Percentiles rank a stretch among this genome's conserved stretches.
Evolutionary conservation across 2,888 invertebrate genomes (phyloP).

Genomic region (Drosophila gaucha): DNA sequence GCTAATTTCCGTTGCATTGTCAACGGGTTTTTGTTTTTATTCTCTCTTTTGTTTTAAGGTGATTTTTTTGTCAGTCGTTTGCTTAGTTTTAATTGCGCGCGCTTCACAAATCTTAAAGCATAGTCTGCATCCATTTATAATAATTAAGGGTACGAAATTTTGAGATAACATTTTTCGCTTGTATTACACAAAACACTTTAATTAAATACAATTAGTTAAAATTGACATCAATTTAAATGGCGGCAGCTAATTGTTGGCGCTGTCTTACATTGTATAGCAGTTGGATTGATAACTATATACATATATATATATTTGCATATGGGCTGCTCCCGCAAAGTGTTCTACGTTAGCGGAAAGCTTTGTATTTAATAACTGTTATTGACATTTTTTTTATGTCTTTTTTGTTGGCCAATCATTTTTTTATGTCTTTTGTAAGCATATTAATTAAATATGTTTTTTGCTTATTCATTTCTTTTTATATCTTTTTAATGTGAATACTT

Average conservation of each 20-base stretch:
- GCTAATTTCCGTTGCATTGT: constrained; percentile 60
- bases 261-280: constrained; percentile 1
- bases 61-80: constrained; percentile 15
- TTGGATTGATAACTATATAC: constrained; percentile 1
- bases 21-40: constrained; percentile 54
- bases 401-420: neutral
- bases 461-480: neutral
- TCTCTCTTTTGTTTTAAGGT: neutral
- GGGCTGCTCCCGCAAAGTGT: constrained; percentile 31
- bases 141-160: constrained; percentile 43
- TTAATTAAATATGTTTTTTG: constrained; percentile 5
- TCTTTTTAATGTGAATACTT: neutral
- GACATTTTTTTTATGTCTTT: neutral
- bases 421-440: neutral
- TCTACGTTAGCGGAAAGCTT: constrained; percentile 2
- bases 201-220: constrained; percentile 52
- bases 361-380: constrained; percentile 21
- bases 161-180: constrained; percentile 8
- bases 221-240: constrained; percentile 37
- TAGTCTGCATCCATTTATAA: constrained; percentile 38
- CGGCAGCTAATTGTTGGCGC: constrained; percentile 13
- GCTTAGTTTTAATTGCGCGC: constrained; percentile 38
- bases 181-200: constrained; percentile 38
- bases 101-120: constrained; percentile 27
- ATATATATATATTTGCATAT: neutral